Conservation (phyloP, 2,113 vertebrate species). For the Dolichallabes microphthalmus region DNA sequence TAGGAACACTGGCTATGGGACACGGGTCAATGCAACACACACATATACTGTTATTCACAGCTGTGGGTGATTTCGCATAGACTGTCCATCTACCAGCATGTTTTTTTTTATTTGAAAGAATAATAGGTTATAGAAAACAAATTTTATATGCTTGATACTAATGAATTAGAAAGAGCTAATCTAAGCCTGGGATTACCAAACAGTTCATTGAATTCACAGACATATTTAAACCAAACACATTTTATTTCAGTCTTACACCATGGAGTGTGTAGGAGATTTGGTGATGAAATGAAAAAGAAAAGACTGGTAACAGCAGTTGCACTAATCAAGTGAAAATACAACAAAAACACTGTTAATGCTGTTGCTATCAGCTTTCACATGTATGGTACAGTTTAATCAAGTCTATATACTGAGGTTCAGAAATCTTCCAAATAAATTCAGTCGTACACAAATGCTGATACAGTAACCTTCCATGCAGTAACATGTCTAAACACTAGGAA, state of each 20-base stretch:
- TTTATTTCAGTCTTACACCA: slow-evolving; percentile 13
- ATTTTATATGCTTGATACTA: background rate
- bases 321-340: slow-evolving; percentile 1
- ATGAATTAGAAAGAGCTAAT: background rate
- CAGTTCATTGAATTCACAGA: background rate
- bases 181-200: background rate
- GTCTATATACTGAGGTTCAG: background rate
- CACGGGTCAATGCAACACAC: background rate
- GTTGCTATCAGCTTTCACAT: background rate
- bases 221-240: background rate
- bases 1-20: background rate
- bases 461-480: background rate
- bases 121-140: background rate
- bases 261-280: background rate
- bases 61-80: background rate
- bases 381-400: slow-evolving; percentile 1
- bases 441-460: background rate
- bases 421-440: background rate
- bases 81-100: background rate
- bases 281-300: slow-evolving; percentile 7
- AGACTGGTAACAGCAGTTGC: slow-evolving; percentile 9
- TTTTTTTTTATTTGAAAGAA: background rate
- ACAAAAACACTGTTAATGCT: background rate
- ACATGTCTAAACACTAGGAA: slow-evolving; percentile 6
- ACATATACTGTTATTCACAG: background rate